phyloP scores from a whole-genome alignment of 2,888 invertebrate genomes.

The Argyresthia goedartella region DNA sequence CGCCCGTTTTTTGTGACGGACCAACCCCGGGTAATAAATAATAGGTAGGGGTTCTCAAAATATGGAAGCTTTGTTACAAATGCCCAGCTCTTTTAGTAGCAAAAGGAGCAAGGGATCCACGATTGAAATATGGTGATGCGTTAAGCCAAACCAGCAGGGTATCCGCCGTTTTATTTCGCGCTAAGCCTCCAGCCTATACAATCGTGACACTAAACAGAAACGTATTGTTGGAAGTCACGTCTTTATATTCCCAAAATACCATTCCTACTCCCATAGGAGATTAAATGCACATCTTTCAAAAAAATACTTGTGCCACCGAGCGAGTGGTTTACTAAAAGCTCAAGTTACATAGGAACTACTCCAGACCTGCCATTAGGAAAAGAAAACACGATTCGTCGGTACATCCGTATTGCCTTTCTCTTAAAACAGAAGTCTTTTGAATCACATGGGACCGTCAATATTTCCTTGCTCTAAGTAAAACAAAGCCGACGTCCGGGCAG shows the following conservation, averaged over 20 bases:
- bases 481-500: slow-evolving; percentile 42
- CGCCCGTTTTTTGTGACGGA: slow-evolving; percentile 70
- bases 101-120: slow-evolving; percentile 46
- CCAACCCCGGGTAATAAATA: slow-evolving; percentile 69
- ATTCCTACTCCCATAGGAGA: neutral
- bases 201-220: slow-evolving; percentile 30
- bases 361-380: slow-evolving; percentile 48
- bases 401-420: slow-evolving; percentile 63
- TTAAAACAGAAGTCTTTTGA: slow-evolving; percentile 65
- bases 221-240: slow-evolving; percentile 39
- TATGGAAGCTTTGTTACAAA: slow-evolving; percentile 65
- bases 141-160: slow-evolving; percentile 58
- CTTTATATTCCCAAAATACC: slow-evolving; percentile 20
- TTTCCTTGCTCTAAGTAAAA: slow-evolving; percentile 53
- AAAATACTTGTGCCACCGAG: neutral
- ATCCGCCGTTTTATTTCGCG: slow-evolving; percentile 51
- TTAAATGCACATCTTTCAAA: neutral
- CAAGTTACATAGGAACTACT: slow-evolving; percentile 37
- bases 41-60: slow-evolving; percentile 65
- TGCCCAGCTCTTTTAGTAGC: slow-evolving; percentile 67
- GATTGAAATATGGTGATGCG: slow-evolving; percentile 69
- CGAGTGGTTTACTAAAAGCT: slow-evolving; percentile 22
- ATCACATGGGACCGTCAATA: slow-evolving; percentile 61
- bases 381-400: slow-evolving; percentile 60
- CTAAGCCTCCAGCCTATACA: slow-evolving; percentile 43